Evolutionary conservation across 2,113 vertebrate species (phyloP).

Genomic region (Geococcyx californianus): DNA sequence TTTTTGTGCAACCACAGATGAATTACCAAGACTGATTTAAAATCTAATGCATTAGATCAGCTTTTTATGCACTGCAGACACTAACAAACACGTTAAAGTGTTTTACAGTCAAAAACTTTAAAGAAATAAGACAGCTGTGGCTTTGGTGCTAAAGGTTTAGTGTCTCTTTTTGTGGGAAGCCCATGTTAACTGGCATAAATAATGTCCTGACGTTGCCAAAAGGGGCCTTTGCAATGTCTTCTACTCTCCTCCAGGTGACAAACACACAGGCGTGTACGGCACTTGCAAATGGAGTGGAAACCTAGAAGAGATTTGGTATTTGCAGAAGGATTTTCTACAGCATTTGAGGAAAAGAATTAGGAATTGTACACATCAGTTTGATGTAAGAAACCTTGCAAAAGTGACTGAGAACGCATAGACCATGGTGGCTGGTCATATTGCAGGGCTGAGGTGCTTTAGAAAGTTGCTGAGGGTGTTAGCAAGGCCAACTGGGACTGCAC

Average conservation of each 20-base stretch:
- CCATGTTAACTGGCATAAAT: background rate
- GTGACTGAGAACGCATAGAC: background rate
- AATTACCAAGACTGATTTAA: slow-evolving; percentile 11
- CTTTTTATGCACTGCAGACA: background rate
- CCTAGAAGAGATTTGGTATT: background rate
- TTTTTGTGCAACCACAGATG: background rate
- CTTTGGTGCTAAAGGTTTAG: background rate
- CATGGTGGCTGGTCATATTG: fast-evolving
- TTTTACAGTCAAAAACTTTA: background rate
- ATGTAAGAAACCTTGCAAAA: background rate
- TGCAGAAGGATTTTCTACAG: background rate
- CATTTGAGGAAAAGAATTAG: background rate
- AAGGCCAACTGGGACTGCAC: background rate
- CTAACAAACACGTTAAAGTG: background rate
- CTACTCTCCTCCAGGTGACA: background rate
- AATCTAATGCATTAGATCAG: slow-evolving; percentile 7
- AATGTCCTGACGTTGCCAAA: background rate
- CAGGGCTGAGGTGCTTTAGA: background rate
- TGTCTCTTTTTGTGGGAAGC: background rate
- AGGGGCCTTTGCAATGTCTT: background rate
- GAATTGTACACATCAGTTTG: background rate
- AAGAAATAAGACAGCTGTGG: background rate
- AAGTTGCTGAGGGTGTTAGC: background rate
- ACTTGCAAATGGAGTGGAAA: background rate
- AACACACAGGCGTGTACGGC: background rate